Percentiles rank a stretch among this genome's conserved stretches.
These are phyloP conservation scores for Erythrocebus patas DNA, from an alignment of 2,113 vertebrate genomes.

Conservation along the genomic window DNA sequence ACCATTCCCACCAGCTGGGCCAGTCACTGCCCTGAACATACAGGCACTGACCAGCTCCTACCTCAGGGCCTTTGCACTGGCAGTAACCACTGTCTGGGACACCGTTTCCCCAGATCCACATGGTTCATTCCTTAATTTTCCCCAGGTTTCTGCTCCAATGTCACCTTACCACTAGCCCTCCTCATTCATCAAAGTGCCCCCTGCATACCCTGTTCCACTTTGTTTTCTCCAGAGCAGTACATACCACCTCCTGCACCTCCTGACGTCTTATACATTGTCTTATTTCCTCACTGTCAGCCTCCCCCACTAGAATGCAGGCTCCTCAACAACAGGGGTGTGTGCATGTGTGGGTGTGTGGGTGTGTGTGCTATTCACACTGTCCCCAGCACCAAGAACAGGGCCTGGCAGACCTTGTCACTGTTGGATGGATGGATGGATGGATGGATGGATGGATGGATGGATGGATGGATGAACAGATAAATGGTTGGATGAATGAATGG, in stretches of 20 bases:
- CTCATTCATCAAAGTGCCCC: not conserved
- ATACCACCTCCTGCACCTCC: not conserved
- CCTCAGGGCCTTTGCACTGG: not conserved
- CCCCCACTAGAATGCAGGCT: not conserved
- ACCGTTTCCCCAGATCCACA: not conserved
- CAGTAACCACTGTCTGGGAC: not conserved
- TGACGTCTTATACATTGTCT: rapidly evolving
- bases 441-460: too few relatives aligned
- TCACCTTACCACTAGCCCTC: not conserved
- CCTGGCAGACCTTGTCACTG: too few relatives aligned
- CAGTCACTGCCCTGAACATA: not conserved
- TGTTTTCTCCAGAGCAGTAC: not conserved
- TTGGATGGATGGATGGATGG: not conserved
- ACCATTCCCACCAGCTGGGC: not conserved
- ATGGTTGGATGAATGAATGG: too few relatives aligned
- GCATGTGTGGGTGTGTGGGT: not conserved
- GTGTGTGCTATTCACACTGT: not conserved
- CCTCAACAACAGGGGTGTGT: not conserved
- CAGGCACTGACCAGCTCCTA: rapidly evolving
- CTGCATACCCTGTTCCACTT: not conserved
- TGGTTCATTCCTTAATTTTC: not conserved
- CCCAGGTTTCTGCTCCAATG: not conserved
- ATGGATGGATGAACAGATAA: too few relatives aligned
- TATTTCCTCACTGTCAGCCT: not conserved
- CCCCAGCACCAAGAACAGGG: not conserved